Evolutionary conservation across 2,888 invertebrate species (phyloP), one percentile per base, ranked within the genome.

Genomic region (Drosophila tripunctata): DNA sequence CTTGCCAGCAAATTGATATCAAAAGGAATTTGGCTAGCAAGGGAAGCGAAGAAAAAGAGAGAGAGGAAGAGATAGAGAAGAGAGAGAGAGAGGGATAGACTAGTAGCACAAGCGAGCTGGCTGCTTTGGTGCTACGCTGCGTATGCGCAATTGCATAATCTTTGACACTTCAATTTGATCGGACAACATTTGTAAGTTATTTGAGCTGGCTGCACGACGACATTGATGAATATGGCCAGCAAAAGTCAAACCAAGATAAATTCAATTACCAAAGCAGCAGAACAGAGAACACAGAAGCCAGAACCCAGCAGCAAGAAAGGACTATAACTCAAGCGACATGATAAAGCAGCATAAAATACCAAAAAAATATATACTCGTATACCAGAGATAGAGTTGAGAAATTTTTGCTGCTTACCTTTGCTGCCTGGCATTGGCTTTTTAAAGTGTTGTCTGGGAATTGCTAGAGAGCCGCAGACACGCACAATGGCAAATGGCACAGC

Each of bases 1-100:
- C 50, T 63, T 75, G 82, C 82, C 75, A 81, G 82, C 57, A 81
- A 81, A 81, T 81, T 81, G 82, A 86, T 82, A 82, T 80, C 78
- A 75, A 78, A 78, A 63, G 80, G 78, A 86, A 86, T 82, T 82
- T 83, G 79, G 85, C 84, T 27, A 27, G 3, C 27, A 27, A 27
- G n/a, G n/a, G n/a, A n/a, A n/a, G n/a, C n/a, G n/a, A 4, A 22
- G 8, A 47, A 10, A 14, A 10, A 1, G 10, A 14, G 14, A 21
- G 1, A 15, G 35, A 5, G 3, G 3, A 3, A 15, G 47, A 2
- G 8, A 21, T 12, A 8, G 31, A 12, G 8, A 21, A 12, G 19
- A 2, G 8, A 6, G 8, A 30, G n/a, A 12, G 0, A 6, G 17
- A 14, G 4, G 3, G 3, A 10, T 22, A 5, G 2, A 17, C 22